Evolutionary conservation across 2,888 invertebrate species (phyloP), one percentile per base, ranked within the genome.

Genomic region (Eumerus sabulonum): DNA sequence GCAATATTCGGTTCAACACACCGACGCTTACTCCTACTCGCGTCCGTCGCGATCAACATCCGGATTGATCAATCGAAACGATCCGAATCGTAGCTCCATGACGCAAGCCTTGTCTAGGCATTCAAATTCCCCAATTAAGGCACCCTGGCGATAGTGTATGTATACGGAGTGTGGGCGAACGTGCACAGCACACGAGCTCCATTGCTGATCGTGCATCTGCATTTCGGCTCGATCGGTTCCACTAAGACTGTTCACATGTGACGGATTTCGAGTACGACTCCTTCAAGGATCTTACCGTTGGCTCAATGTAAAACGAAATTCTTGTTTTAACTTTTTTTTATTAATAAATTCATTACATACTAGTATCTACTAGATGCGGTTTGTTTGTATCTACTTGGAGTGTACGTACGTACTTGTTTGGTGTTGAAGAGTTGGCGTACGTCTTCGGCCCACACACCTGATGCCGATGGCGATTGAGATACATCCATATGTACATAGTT

Each of bases 111-210:
- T 81, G 57, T 85, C 84, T 77, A 85, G 88, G 56, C 88, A 87
- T 82, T 86, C 87, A 74, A 86, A 87, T 76, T 88, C 87, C 51
- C 88, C 88, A 79, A 87, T 86, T 82, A 88, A 88, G 83, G 84
- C 86, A 73, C 87, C 87, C 47, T 87, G 87, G 87, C 85, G 88
- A 74, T 87, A 87, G 77, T 44, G 9, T 27, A 38, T 12, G 53
- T 53, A 45, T 27, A 5, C 12, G 11, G 50, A 44, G 50, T 44
- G 68, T 51, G 59, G 44, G 40, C 40, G 40, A 67, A 18, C 50
- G 7, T 1, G n/a, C 11, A 11, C n/a, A 7, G 27, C 44, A 51
- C 59, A 45, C 45, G 42, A 19, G 54, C 18, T 57, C 42, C 35
- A 54, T 9, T 53, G 38, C n/a, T 45, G 27, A 53, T 59, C n/a